phyloP scores from a whole-genome alignment of 2,113 vertebrate genomes.

The Eubucco bourcierii region DNA sequence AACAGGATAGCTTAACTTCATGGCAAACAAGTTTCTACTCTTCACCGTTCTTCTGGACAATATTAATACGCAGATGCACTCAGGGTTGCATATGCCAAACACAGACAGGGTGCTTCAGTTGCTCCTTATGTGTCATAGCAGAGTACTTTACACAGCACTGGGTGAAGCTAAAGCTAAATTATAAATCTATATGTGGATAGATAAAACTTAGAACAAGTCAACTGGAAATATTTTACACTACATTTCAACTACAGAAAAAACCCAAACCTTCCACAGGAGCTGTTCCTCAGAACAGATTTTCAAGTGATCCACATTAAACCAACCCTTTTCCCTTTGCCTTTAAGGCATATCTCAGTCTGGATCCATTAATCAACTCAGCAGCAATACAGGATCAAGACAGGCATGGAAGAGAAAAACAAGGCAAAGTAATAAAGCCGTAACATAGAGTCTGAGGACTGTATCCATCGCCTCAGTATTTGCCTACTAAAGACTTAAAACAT shows the following conservation, averaged over 20 bases:
- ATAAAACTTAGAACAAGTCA: neutral
- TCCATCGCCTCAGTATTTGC: neutral
- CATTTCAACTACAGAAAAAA: neutral
- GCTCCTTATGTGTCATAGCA: accelerated
- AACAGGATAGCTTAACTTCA: accelerated
- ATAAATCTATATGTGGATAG: neutral
- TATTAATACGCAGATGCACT: accelerated
- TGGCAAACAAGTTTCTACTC: neutral
- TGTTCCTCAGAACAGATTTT: neutral
- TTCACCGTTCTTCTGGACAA: neutral
- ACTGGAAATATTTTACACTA: neutral
- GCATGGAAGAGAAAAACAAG: neutral
- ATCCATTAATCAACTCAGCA: neutral
- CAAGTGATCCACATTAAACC: neutral
- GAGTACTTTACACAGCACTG: accelerated
- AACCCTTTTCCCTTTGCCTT: neutral
- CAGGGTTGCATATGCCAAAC: accelerated
- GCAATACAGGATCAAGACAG: neutral
- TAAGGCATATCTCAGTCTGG: neutral
- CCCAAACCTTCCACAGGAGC: accelerated
- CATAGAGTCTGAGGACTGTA: neutral
- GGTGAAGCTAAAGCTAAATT: neutral
- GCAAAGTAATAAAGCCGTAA: accelerated
- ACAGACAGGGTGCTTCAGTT: neutral
- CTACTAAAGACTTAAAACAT: neutral